Base-by-base conservation (phyloP, 2,888 invertebrate species). In the Agriotes lineatus region DNA sequence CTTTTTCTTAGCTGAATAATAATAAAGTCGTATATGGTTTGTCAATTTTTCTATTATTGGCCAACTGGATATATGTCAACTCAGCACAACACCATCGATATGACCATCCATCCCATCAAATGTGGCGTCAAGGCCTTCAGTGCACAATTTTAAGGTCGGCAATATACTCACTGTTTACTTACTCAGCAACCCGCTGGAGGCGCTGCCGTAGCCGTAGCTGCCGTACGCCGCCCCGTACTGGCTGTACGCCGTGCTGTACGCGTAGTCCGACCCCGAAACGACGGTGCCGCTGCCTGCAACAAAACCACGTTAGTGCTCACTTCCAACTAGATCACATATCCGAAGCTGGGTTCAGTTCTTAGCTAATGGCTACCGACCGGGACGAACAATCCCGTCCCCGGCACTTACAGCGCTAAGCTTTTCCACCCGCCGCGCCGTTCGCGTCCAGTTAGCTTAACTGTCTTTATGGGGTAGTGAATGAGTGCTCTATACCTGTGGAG, bases 151-250 rank as follows among this genome's bases (percentile, higher is more conserved):
- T 52, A 16, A 52, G 16, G 30, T 52, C 64, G 64, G 45, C 54
- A 56, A 19, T 81, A 88, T 88, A 88, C 88, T 88, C 88, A 88
- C 88, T 88, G 87, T 88, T 88, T 88, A 88, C 88, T 88, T 88
- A 90, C 90, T 90, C 87, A 90, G 88, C 86, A 90, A 88, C 86
- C 90, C 89, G 85, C 88, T 87, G 86, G 88, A 85, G 80, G 89
- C 86, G 78, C 88, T 86, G 75, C 89, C 88, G 82, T 90, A 90
- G 67, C 89, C 89, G 77, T 90, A 90, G 67, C 90, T 88, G 69
- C 89, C 88, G 72, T 88, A 88, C 10, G 93, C 89, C 68, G 92
- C 90, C 66, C 92, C 91, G 83, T 93, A 93, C 81, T 93, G 90
- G 76, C 89, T 87, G 87, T 95, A 95, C 74, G 90, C 89, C 65